phyloP scores from a whole-genome alignment of 2,888 invertebrate species.

The Dioctria linearis region DNA sequence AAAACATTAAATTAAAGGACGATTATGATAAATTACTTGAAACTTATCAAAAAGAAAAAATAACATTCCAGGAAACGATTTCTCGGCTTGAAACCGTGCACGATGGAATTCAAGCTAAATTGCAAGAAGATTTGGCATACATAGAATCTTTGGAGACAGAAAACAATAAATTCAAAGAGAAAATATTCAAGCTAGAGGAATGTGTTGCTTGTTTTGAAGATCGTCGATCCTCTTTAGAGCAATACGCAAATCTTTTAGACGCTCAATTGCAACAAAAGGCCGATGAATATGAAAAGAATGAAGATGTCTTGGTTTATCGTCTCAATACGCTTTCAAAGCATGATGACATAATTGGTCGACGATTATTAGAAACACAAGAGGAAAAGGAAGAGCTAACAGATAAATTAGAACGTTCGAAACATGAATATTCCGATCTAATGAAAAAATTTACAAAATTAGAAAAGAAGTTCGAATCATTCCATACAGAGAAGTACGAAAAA shows the following conservation, averaged over 20 bases:
- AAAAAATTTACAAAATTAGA: constrained; percentile 70
- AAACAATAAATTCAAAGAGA: constrained; percentile 72
- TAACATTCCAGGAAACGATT: constrained; percentile 65
- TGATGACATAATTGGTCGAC: constrained; percentile 76
- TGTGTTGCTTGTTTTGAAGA: constrained; percentile 76
- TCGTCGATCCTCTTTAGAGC: constrained; percentile 75
- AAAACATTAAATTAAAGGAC: constrained; percentile 40
- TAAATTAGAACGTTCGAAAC: constrained; percentile 72
- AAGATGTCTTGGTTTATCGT: constrained; percentile 77
- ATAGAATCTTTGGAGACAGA: constrained; percentile 67
- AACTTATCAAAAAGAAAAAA: constrained; percentile 63
- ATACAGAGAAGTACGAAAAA: constrained; percentile 65
- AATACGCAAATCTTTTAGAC: constrained; percentile 76
- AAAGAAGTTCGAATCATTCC: constrained; percentile 70
- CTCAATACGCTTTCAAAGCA: constrained; percentile 76
- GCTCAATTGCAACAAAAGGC: constrained; percentile 75
- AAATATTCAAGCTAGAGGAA: constrained; percentile 79
- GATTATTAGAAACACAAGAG: constrained; percentile 74
- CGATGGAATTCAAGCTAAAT: constrained; percentile 75
- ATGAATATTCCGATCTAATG: constrained; percentile 69
- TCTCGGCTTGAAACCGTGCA: constrained; percentile 66
- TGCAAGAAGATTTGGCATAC: constrained; percentile 82
- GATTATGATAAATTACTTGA: constrained; percentile 16
- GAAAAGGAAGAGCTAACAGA: constrained; percentile 73
- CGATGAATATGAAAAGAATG: constrained; percentile 76